Percentiles rank a stretch among this genome's conserved stretches.
Conservation (phyloP, 1,140 invertebrate genomes). For the Cydia fagiglandana region DNA sequence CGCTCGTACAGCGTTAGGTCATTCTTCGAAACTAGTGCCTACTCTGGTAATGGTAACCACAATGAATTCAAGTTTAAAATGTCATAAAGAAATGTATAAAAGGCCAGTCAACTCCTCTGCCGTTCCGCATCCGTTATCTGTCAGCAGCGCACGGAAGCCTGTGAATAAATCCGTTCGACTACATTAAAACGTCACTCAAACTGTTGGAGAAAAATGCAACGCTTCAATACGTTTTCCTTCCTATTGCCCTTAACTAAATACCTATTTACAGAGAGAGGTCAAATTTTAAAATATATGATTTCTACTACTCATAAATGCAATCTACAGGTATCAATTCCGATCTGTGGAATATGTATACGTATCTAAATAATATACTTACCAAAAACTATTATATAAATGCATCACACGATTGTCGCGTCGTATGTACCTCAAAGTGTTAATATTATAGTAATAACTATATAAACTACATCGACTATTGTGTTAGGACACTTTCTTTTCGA, state of each 20-base stretch:
- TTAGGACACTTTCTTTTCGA: neutral
- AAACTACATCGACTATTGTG: neutral
- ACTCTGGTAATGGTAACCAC: too few relatives aligned
- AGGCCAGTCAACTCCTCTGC: neutral
- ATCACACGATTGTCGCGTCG: too few relatives aligned
- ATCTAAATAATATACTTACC: too few relatives aligned
- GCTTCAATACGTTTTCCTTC: slow-evolving; percentile 21
- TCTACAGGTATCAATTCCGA: neutral
- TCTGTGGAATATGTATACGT: too few relatives aligned
- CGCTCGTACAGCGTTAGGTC: too few relatives aligned
- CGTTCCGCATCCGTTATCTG: slow-evolving; percentile 14
- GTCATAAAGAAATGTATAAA: too few relatives aligned
- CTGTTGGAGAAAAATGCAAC: slow-evolving; percentile 16
- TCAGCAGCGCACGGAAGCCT: slow-evolving; percentile 25
- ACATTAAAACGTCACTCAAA: slow-evolving; percentile 31
- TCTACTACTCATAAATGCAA: neutral
- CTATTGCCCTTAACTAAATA: slow-evolving; percentile 9
- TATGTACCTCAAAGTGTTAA: too few relatives aligned
- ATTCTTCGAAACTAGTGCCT: too few relatives aligned
- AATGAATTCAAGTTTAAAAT: too few relatives aligned
- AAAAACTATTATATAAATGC: too few relatives aligned
- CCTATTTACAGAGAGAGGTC: neutral
- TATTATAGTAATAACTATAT: too few relatives aligned
- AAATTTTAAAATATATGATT: neutral
- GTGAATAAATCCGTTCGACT: slow-evolving; percentile 31